Evolutionary conservation across 1,140 invertebrate species (phyloP), one percentile per base, ranked within the genome.

Genomic region (Eurytemora carolleeae): DNA sequence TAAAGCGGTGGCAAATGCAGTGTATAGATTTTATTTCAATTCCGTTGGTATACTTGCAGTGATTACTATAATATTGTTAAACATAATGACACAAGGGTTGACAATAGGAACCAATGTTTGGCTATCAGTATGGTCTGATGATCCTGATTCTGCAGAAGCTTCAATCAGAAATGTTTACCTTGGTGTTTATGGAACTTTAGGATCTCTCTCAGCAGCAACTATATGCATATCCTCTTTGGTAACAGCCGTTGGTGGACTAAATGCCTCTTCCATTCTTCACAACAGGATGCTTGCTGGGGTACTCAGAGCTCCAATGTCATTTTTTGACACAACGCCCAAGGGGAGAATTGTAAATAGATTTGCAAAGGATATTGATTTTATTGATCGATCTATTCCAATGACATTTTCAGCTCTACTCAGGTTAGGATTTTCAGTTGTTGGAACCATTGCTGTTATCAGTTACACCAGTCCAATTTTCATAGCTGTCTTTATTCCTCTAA

Each of bases 51-150:
- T 84, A 63, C 71, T 81, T 60, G 73, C 89, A 16, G 80, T 82
- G 0, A 67, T 82, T 17, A 71, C 81, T 3, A 92, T 87, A 2
- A 75, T 93, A 31, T 58, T 89, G 0, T 80, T 92, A 71, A 91
- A 90, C 71, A 76, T 87, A 2, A 20, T 26, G 16, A 64, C 57
- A 44, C 67, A 71, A 66, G 71, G 64, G 57, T 88, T 92, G 71
- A 84, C 84, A 69, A 85, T 97, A 63, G 85, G 85, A 64, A 86
- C 89, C 21, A 96, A 93, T 74, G 75, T 95, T 63, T 98, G 92
- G 91, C 77, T 97, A 0, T 85, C 86, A 65, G 68, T 76, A 58
- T 96, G 90, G 91, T 86, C 86, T 22, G 80, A 82, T 61, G 72
- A 75, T 61, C 56, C 55, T 2, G 61, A 65, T 2, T 67, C 70